Base-by-base conservation (phyloP, 2,113 vertebrate genomes). In the Grammomys surdaster region DNA sequence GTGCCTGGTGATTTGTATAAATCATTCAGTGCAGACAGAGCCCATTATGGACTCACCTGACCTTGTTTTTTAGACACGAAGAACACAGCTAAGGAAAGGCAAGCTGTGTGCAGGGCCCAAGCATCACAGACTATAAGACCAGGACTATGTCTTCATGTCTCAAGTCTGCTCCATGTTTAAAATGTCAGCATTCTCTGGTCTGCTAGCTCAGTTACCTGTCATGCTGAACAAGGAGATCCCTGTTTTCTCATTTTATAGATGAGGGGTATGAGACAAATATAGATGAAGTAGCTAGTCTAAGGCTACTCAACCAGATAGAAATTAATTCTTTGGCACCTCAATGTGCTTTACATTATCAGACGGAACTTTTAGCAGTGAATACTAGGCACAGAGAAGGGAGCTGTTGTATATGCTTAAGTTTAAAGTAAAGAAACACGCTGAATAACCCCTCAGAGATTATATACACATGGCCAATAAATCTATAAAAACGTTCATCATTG, bases 221-320 rank as follows among this genome's bases (percentile, higher is more conserved):
- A 28, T 1, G 16, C 40, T 4, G 12, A 7, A 9, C 58, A 86
- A 70, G 46, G 28, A 69, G 67, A 84, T 40, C 69, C 0, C n/a
- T 46, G 10, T 77, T 46, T 69, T 63, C 85, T 70, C n/a, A 22
- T 91, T 81, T 73, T 75, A 78, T 4, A 81, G 40, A 94, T 86
- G 72, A 88, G 51, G 48, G 84, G 69, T 16, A 26, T 54, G 69
- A 95, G 33, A 70, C 20, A n/a, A 82, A 95, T 72, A 89, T 82
- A 84, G 31, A 60, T 56, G 46, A 88, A 84, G 24, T 84, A n/a
- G 31, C 43, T 84, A 89, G 54, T 28, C 54, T 31, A 89, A 78
- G 75, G 43, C 16, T 33, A 60, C 20, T 72, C 19, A 90, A 7
- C 20, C 8, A 17, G 40, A 46, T 33, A 36, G 63, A 81, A 89